Percentiles rank a stretch among this genome's conserved stretches.
Evolutionary conservation across 2,797 vertebrate species (phyloP).

Genomic region (Aselliscus stoliczkanus): DNA sequence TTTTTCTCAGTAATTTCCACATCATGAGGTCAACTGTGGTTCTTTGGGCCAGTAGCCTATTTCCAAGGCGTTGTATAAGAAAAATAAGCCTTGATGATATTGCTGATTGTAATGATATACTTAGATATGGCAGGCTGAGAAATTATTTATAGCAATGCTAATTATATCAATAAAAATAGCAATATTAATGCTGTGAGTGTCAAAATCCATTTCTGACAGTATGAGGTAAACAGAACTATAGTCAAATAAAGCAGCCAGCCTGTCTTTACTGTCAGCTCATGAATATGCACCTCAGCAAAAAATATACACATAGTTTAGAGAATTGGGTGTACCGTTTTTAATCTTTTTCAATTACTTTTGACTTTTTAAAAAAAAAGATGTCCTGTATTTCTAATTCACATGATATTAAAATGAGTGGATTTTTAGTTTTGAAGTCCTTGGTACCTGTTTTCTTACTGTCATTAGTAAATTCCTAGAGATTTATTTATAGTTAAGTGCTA

Average conservation of each 20-base stretch:
- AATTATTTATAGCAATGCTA: slow-evolving; percentile 84
- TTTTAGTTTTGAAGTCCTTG: slow-evolving; percentile 61
- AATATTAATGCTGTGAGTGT: slow-evolving; percentile 84
- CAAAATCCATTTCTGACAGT: slow-evolving; percentile 82
- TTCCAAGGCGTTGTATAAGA: slow-evolving; percentile 68
- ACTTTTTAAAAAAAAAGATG: slow-evolving; percentile 59
- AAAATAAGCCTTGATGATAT: slow-evolving; percentile 74
- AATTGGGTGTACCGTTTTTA: slow-evolving; percentile 41
- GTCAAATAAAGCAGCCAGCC: slow-evolving; percentile 82
- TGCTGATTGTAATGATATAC: slow-evolving; percentile 76
- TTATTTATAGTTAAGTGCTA: slow-evolving; percentile 62
- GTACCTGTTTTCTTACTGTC: slow-evolving; percentile 51
- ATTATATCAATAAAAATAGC: slow-evolving; percentile 86
- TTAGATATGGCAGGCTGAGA: slow-evolving; percentile 79
- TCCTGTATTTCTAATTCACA: slow-evolving; percentile 71
- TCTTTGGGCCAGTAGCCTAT: slow-evolving; percentile 66
- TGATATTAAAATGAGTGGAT: slow-evolving; percentile 3
- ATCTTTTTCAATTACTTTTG: slow-evolving; percentile 53
- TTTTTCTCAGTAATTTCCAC: background rate
- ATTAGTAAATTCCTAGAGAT: slow-evolving; percentile 63
- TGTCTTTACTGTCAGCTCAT: slow-evolving; percentile 82
- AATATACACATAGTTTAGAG: slow-evolving; percentile 75
- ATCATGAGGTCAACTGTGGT: slow-evolving; percentile 51
- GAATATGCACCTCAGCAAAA: slow-evolving; percentile 79
- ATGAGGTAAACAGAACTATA: slow-evolving; percentile 81